These are phyloP conservation scores for Onychorhynchus coronatus DNA, from an alignment of 2,113 vertebrate species.

Conservation along the genomic window DNA sequence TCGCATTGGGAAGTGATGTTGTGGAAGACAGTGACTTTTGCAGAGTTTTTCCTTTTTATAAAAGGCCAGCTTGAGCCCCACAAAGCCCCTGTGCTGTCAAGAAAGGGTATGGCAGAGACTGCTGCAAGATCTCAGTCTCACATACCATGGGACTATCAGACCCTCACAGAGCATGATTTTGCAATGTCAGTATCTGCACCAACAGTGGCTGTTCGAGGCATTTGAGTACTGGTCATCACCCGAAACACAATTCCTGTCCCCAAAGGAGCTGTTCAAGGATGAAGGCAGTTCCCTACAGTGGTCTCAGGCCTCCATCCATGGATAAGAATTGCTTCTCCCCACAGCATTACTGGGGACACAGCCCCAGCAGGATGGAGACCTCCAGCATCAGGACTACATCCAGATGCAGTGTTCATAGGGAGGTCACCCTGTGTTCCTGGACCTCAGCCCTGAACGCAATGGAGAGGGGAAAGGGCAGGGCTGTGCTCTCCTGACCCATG, in stretches of 20 bases:
- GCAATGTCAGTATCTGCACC: background rate
- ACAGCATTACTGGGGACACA: background rate
- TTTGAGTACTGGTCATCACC: background rate
- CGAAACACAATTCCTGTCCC: background rate
- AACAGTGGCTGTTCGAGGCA: background rate
- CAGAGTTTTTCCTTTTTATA: background rate
- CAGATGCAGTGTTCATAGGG: background rate
- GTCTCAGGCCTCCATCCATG: background rate
- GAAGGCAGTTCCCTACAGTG: background rate
- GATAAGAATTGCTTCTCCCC: background rate
- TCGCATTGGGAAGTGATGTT: background rate
- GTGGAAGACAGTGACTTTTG: background rate
- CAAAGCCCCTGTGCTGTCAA: background rate
- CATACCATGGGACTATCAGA: background rate
- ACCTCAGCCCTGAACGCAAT: background rate
- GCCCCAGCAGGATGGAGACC: background rate
- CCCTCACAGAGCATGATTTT: background rate
- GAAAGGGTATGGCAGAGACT: background rate
- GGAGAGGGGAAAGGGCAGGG: background rate
- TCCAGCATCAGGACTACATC: background rate
- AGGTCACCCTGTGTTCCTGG: background rate
- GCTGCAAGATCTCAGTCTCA: background rate
- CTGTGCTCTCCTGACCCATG: background rate
- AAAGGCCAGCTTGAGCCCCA: background rate
- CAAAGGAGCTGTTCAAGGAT: background rate